These are phyloP conservation scores for Myotis lucifugus DNA, from an alignment of 2,113 vertebrate genomes.

Conservation along the genomic window DNA sequence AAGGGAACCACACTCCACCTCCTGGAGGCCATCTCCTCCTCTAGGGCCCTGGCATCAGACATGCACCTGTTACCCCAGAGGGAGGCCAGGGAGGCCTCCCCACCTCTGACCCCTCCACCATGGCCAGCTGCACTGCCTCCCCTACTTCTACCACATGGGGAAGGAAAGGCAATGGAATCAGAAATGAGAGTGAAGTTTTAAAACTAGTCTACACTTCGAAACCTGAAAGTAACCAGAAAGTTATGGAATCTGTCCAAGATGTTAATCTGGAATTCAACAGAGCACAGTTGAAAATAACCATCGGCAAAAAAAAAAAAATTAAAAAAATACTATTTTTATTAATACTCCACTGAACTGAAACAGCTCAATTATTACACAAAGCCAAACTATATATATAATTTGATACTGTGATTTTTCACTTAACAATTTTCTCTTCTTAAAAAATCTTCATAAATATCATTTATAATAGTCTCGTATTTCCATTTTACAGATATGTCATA, in stretches of 20 bases:
- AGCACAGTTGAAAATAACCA: not conserved
- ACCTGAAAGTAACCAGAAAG: not conserved
- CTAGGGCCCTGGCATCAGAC: not conserved
- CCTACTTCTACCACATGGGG: not conserved
- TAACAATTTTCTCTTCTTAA: slow-evolving; percentile 1
- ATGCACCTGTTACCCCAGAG: not conserved
- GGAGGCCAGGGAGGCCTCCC: not conserved
- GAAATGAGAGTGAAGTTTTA: not conserved
- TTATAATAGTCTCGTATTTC: slow-evolving; percentile 17
- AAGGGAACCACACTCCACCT: not conserved
- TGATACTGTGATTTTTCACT: slow-evolving; percentile 5
- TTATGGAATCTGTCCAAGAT: not conserved
- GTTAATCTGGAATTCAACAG: slow-evolving; percentile 15
- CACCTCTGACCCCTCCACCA: not conserved
- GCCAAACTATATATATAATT: not conserved
- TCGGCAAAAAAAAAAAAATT: too few relatives aligned
- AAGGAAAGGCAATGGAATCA: not conserved
- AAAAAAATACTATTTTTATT: not conserved
- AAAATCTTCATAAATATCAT: slow-evolving; percentile 29
- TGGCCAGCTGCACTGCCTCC: not conserved
- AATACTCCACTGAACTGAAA: not conserved
- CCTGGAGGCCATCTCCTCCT: not conserved
- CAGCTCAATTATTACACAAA: not conserved
- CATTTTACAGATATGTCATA: not conserved
- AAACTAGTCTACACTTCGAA: not conserved